Evolutionary conservation across 2,113 vertebrate genomes (phyloP).

Genomic region (Glaucidium brasilianum): DNA sequence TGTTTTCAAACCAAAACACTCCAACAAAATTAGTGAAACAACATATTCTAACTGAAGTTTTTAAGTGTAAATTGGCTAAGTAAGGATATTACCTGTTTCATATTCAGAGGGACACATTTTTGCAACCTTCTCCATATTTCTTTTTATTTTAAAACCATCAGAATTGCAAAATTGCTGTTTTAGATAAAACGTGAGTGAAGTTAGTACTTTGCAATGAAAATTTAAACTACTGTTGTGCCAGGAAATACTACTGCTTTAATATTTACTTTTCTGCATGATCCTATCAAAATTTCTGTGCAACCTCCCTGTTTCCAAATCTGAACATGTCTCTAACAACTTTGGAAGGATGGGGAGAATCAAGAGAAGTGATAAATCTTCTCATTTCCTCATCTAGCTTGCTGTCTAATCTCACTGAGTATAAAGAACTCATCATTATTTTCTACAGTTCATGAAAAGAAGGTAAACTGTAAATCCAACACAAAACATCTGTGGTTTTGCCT

Average conservation of each 20-base stretch:
- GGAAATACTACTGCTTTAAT: not conserved
- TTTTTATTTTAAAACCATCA: not conserved
- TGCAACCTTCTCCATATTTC: not conserved
- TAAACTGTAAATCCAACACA: not conserved
- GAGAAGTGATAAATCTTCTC: not conserved
- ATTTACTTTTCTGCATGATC: not conserved
- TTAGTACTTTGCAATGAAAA: not conserved
- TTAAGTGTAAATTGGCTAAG: not conserved
- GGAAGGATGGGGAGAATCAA: not conserved
- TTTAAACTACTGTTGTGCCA: not conserved
- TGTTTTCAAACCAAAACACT: not conserved
- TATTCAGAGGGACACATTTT: not conserved
- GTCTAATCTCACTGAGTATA: not conserved
- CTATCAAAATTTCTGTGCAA: not conserved
- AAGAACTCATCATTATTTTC: not conserved
- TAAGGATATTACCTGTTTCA: not conserved
- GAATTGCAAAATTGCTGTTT: not conserved
- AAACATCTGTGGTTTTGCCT: not conserved
- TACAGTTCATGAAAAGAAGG: not conserved
- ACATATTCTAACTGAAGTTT: not conserved
- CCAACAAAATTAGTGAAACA: not conserved
- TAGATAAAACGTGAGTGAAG: not conserved
- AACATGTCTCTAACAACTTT: not conserved
- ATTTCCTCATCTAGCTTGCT: not conserved
- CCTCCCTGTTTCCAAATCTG: not conserved